Conservation (phyloP, 2,113 vertebrate genomes). For the Eretmodus cyanostictus region DNA sequence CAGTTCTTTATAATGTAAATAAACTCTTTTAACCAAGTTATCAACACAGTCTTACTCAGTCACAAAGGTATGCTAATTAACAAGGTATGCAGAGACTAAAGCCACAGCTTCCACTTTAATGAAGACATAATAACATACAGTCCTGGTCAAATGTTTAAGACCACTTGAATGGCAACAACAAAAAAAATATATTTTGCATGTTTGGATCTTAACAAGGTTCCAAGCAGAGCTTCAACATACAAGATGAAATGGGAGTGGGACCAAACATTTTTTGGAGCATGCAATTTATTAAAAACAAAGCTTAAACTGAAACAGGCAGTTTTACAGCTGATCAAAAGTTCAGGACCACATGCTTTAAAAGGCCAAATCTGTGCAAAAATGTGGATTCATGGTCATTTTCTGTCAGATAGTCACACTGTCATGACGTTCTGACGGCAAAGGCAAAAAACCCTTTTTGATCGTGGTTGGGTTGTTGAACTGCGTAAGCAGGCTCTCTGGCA, state of each 20-base stretch:
- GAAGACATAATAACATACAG: neutral
- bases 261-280: neutral
- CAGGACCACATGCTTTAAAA: neutral
- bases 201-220: neutral
- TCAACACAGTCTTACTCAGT: neutral
- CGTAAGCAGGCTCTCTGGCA: neutral
- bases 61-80: neutral
- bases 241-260: neutral
- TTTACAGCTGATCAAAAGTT: neutral
- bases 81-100: fast-evolving
- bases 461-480: neutral
- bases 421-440: neutral
- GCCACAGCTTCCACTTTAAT: neutral
- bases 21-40: neutral
- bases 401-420: fast-evolving
- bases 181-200: fast-evolving
- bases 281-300: neutral
- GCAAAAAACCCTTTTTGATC: fast-evolving
- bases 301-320: neutral
- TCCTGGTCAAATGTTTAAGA: neutral
- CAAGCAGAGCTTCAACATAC: neutral
- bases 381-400: neutral
- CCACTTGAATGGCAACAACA: neutral
- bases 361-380: neutral
- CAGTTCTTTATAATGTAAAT: neutral